Conservation (phyloP, 1,140 invertebrate species). For the Trachelipus rathkii region DNA sequence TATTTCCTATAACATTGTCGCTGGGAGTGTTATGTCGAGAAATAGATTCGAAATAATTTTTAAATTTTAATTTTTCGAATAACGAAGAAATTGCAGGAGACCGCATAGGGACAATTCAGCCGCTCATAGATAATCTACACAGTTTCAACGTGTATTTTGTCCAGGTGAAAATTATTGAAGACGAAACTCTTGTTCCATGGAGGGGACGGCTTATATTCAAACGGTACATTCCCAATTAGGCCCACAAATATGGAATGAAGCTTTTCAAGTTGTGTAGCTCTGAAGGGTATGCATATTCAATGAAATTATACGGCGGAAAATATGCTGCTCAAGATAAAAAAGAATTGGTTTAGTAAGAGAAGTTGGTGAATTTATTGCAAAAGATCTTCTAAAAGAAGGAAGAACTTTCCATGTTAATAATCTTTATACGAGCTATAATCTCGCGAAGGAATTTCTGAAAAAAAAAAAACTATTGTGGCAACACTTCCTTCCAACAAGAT, state of each 20-base stretch:
- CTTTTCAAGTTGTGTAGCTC: constrained; percentile 33
- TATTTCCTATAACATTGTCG: constrained; percentile 22
- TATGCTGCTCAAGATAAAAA: constrained; percentile 18
- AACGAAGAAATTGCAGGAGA: constrained; percentile 26
- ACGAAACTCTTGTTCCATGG: constrained; percentile 38
- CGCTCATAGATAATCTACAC: constrained; percentile 26
- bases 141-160: constrained; percentile 33
- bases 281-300: constrained; percentile 31
- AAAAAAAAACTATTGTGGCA: constrained; percentile 27
- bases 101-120: constrained; percentile 30
- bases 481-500: constrained; percentile 21
- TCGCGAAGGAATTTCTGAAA: constrained; percentile 26
- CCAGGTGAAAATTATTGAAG: constrained; percentile 36
- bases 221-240: constrained; percentile 32
- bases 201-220: constrained; percentile 34
- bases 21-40: constrained; percentile 25
- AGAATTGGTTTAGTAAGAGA: constrained; percentile 14
- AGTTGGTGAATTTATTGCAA: constrained; percentile 8
- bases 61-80: constrained; percentile 30
- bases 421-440: too few species aligned
- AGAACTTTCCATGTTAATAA: constrained; percentile 21
- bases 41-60: constrained; percentile 33
- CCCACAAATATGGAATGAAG: constrained; percentile 37
- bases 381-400: constrained; percentile 22
- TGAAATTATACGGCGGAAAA: too few species aligned